These are phyloP conservation scores for Oryzias woworae DNA, from an alignment of 2,113 vertebrate genomes.

Conservation along the genomic window DNA sequence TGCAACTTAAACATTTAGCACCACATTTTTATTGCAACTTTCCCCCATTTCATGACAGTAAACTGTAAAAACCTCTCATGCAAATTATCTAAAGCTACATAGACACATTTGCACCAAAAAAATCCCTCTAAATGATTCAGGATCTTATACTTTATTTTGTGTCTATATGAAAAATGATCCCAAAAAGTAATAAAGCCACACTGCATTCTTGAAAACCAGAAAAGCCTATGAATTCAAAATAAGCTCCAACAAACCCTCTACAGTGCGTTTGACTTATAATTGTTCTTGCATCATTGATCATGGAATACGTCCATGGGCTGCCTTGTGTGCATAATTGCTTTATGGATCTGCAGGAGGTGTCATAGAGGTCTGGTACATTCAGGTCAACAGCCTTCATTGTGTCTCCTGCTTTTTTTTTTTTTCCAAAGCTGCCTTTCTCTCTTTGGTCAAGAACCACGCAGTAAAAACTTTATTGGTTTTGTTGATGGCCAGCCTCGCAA, in stretches of 20 bases:
- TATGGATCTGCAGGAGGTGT: background rate
- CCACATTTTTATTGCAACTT: too few species aligned
- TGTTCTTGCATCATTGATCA: slow-evolving; percentile 1
- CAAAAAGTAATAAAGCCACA: too few species aligned
- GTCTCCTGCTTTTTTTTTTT: background rate
- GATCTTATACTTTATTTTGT: slow-evolving; percentile 13
- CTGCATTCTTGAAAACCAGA: too few species aligned
- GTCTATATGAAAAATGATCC: too few species aligned
- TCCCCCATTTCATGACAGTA: too few species aligned
- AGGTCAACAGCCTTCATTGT: background rate
- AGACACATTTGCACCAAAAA: background rate
- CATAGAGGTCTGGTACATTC: background rate
- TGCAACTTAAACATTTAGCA: too few species aligned
- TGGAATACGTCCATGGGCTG: background rate
- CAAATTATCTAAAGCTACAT: too few species aligned
- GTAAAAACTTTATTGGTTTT: background rate
- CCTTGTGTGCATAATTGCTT: background rate
- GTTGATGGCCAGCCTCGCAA: background rate
- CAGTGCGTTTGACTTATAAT: background rate
- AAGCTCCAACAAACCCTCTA: accelerated
- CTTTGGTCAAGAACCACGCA: background rate
- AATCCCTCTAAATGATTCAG: slow-evolving; percentile 34
- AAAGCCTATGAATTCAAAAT: too few species aligned
- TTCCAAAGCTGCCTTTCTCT: background rate
- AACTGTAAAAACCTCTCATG: too few species aligned